Evolutionary conservation across 2,888 invertebrate species (phyloP).

Genomic region (Gerris lacustris): DNA sequence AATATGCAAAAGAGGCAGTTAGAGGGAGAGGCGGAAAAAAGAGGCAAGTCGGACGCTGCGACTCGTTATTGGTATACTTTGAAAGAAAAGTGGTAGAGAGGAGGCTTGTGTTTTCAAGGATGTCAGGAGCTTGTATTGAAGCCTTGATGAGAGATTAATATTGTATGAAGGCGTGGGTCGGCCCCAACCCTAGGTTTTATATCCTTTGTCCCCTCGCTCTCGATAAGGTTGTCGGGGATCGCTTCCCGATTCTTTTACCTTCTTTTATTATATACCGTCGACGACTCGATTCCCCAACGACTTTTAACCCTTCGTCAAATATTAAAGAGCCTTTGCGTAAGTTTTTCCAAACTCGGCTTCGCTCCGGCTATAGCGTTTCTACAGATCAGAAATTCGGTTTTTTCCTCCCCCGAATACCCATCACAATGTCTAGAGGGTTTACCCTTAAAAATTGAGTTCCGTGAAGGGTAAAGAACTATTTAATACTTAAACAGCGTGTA

Average conservation of each 20-base stretch:
- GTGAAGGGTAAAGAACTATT: too few relatives aligned
- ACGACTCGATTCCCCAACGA: background rate
- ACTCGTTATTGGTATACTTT: conserved; percentile 3
- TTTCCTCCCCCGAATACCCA: too few relatives aligned
- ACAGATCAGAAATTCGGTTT: too few relatives aligned
- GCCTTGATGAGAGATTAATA: conserved; percentile 3
- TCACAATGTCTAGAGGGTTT: too few relatives aligned
- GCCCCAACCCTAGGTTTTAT: background rate
- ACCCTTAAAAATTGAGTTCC: too few relatives aligned
- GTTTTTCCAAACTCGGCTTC: too few relatives aligned
- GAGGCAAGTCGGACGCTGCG: background rate
- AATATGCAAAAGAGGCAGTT: conserved; percentile 23
- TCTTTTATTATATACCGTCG: background rate
- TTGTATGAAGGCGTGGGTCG: background rate
- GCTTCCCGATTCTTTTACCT: conserved; percentile 1
- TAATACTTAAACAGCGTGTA: too few relatives aligned
- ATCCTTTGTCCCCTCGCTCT: background rate
- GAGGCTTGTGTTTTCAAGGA: background rate
- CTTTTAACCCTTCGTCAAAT: conserved; percentile 1
- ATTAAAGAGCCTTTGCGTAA: background rate
- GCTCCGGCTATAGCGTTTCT: too few relatives aligned
- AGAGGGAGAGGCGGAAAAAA: background rate
- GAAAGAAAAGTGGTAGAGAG: too few relatives aligned
- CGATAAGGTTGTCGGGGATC: background rate
- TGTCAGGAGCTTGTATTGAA: background rate